These are phyloP conservation scores for Pristionchus japonicus DNA, from an alignment of 2,888 invertebrate genomes.

Conservation along the genomic window DNA sequence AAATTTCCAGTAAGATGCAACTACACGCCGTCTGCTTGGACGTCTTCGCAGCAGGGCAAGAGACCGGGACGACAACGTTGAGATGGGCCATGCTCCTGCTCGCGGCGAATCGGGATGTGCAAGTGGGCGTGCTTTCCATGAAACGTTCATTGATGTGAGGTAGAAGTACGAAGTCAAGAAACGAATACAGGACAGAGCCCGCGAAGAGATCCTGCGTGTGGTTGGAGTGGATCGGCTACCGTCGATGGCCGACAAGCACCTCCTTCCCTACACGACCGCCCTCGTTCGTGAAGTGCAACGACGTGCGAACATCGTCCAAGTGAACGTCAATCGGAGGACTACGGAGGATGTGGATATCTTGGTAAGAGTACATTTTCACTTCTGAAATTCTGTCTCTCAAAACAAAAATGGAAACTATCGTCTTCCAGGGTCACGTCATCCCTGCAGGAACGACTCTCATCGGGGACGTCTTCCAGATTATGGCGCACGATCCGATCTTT, in stretches of 20 bases:
- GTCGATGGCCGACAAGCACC: background rate
- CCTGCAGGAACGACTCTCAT: background rate
- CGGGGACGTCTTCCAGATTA: conserved; percentile 4
- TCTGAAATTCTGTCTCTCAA: background rate
- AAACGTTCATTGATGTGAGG: too few relatives aligned
- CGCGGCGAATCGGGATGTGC: background rate
- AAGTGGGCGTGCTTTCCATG: too few relatives aligned
- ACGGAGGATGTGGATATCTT: background rate
- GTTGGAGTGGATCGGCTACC: conserved; percentile 1
- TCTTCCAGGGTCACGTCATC: background rate
- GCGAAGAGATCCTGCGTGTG: background rate
- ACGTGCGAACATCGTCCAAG: background rate
- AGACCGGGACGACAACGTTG: background rate
- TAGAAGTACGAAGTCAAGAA: background rate
- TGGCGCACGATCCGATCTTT: conserved; percentile 12
- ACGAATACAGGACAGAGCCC: background rate
- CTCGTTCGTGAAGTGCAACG: conserved; percentile 20
- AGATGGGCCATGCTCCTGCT: conserved; percentile 8
- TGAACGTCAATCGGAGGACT: background rate
- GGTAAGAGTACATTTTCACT: background rate
- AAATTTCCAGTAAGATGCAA: background rate
- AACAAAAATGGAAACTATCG: background rate
- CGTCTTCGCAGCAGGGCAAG: conserved; percentile 14
- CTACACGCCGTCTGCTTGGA: background rate
- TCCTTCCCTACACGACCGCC: background rate